Evolutionary conservation across 2,797 vertebrate species (phyloP).

Genomic region (Bradypodion pumilum): DNA sequence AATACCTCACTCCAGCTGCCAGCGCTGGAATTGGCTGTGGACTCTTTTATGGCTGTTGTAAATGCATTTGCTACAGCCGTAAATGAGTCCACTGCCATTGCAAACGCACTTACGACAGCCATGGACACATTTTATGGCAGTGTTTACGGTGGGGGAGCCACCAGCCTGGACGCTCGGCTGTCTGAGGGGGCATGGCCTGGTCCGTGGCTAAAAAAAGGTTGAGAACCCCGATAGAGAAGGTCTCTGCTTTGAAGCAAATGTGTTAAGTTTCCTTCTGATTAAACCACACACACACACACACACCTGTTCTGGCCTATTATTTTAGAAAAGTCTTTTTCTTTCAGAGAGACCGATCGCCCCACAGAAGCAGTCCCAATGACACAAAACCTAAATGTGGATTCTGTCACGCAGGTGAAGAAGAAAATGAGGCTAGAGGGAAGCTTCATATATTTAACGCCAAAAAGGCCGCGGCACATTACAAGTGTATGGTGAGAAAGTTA

Average conservation of each 20-base stretch:
- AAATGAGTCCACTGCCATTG: too few relatives aligned
- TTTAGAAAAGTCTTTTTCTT: slow-evolving; percentile 73
- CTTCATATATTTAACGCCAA: slow-evolving; percentile 96
- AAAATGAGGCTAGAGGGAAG: slow-evolving; percentile 91
- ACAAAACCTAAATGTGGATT: slow-evolving; percentile 96
- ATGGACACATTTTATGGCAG: too few relatives aligned
- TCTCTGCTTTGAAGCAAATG: slow-evolving; percentile 37
- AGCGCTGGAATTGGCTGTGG: too few relatives aligned
- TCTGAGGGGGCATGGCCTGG: too few relatives aligned
- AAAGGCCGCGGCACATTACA: slow-evolving; percentile 98
- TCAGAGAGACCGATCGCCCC: slow-evolving; percentile 94
- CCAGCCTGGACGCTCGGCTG: too few relatives aligned
- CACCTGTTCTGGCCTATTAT: slow-evolving; percentile 64
- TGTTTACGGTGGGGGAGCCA: too few relatives aligned
- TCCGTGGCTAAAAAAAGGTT: too few relatives aligned
- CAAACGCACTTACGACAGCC: too few relatives aligned
- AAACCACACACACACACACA: too few relatives aligned
- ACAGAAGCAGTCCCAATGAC: slow-evolving; percentile 90
- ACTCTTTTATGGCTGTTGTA: too few relatives aligned
- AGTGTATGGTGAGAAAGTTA: slow-evolving; percentile 90
- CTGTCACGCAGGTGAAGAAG: slow-evolving; percentile 97
- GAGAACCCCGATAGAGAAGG: slow-evolving; percentile 46
- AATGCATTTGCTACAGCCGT: too few relatives aligned
- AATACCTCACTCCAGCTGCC: too few relatives aligned
- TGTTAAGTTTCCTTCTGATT: slow-evolving; percentile 65